Evolutionary conservation across 2,797 vertebrate genomes (phyloP).

Genomic region (Clarias fuscus): DNA sequence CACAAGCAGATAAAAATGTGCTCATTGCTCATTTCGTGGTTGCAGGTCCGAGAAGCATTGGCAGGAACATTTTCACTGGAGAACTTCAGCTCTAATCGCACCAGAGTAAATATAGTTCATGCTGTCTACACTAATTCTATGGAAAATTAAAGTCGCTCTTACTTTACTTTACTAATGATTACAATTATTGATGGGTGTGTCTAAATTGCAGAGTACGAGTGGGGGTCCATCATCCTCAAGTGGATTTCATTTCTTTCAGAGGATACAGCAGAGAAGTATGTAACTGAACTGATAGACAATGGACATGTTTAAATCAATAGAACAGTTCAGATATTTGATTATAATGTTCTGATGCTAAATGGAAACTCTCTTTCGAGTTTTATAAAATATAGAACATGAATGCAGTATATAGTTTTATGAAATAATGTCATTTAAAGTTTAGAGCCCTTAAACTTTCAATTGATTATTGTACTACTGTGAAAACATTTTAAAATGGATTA

Average conservation of each 20-base stretch:
- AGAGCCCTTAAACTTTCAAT: not conserved
- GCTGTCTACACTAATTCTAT: not conserved
- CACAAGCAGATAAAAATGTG: not conserved
- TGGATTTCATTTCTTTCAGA: conserved; percentile 46
- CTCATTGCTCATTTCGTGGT: not conserved
- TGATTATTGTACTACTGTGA: not conserved
- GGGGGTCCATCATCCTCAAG: conserved; percentile 52
- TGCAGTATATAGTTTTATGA: not conserved
- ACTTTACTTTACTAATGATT: not conserved
- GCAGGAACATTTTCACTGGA: conserved; percentile 73
- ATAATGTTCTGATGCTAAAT: not conserved
- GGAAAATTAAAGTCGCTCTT: not conserved
- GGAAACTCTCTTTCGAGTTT: not conserved
- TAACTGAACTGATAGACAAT: not conserved
- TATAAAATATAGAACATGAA: not conserved
- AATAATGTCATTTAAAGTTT: not conserved
- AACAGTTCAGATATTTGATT: not conserved
- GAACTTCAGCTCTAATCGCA: conserved; percentile 13
- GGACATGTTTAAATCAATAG: not conserved
- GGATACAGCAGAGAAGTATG: conserved; percentile 43
- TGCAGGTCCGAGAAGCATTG: conserved; percentile 76
- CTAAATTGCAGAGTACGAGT: conserved; percentile 47
- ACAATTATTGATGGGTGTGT: not conserved
- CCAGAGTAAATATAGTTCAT: conserved; percentile 1
- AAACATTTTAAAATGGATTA: not conserved